Percentiles rank a stretch among this genome's conserved stretches.
phyloP scores from a whole-genome alignment of 2,888 invertebrate species.

The Dione vanillae region DNA sequence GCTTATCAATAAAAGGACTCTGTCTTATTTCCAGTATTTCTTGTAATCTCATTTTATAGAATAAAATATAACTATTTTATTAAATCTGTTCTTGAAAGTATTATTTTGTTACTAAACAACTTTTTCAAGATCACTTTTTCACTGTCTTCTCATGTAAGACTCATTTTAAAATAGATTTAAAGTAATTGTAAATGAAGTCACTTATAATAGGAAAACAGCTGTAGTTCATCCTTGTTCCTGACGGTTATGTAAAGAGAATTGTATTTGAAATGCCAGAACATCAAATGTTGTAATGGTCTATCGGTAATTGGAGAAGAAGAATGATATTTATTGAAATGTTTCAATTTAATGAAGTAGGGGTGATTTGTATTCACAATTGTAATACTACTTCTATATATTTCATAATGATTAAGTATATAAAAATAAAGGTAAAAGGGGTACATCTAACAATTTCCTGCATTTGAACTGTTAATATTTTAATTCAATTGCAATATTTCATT shows the following conservation, averaged over 20 bases:
- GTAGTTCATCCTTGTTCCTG: slow-evolving; percentile 21
- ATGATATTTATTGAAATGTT: slow-evolving; percentile 4
- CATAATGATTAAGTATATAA: not conserved
- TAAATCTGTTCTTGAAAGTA: slow-evolving; percentile 34
- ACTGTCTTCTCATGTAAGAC: slow-evolving; percentile 19
- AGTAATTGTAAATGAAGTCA: slow-evolving; percentile 15
- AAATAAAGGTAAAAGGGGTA: too few species aligned
- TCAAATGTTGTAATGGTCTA: slow-evolving; percentile 31
- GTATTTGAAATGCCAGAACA: slow-evolving; percentile 28
- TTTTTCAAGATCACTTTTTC: slow-evolving; percentile 30
- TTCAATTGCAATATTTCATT: not conserved
- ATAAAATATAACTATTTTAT: slow-evolving; percentile 34
- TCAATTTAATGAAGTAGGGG: slow-evolving; percentile 1
- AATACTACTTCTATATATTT: slow-evolving; percentile 26
- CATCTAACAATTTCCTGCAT: not conserved
- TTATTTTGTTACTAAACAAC: slow-evolving; percentile 38
- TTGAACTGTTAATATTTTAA: not conserved
- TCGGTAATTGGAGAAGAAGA: slow-evolving; percentile 23
- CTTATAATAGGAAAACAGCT: not conserved
- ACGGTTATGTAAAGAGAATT: slow-evolving; percentile 1
- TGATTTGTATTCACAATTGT: slow-evolving; percentile 10
- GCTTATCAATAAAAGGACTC: slow-evolving; percentile 16
- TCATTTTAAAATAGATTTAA: slow-evolving; percentile 10
- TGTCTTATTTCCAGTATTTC: slow-evolving; percentile 27
- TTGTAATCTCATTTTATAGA: slow-evolving; percentile 35